phyloP scores from a whole-genome alignment of 1,140 invertebrate genomes.

The Orussus abietinus region DNA sequence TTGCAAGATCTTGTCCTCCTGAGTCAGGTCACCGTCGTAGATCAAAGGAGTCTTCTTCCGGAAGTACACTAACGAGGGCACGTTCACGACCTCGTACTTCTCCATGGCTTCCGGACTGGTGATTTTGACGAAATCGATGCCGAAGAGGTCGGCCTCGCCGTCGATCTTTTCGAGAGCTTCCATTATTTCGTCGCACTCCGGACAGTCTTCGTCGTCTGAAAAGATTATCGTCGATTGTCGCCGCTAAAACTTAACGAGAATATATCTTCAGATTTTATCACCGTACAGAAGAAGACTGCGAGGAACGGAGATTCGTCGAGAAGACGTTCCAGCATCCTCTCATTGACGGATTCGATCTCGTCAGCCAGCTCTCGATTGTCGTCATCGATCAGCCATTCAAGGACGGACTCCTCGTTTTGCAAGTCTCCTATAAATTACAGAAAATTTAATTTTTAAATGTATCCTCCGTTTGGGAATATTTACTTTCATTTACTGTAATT shows the following conservation, averaged over 20 bases:
- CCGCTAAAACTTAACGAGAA: too few species aligned
- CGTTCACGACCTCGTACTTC: slow-evolving; percentile 76
- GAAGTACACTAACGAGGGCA: slow-evolving; percentile 86
- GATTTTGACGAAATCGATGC: slow-evolving; percentile 94
- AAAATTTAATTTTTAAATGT: slow-evolving; percentile 2
- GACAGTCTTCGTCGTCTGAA: slow-evolving; percentile 84
- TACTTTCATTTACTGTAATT: slow-evolving; percentile 9
- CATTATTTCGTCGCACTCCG: slow-evolving; percentile 83
- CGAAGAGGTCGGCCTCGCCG: slow-evolving; percentile 87
- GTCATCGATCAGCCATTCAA: slow-evolving; percentile 92
- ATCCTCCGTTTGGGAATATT: not conserved
- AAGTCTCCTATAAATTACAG: slow-evolving; percentile 65
- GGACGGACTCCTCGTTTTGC: slow-evolving; percentile 84
- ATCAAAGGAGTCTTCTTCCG: slow-evolving; percentile 81
- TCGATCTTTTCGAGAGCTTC: slow-evolving; percentile 89
- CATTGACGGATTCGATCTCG: slow-evolving; percentile 91
- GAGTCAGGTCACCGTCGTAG: slow-evolving; percentile 86
- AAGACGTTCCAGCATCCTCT: slow-evolving; percentile 83
- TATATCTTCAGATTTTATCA: too few species aligned
- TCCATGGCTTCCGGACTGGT: slow-evolving; percentile 77
- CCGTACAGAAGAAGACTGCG: slow-evolving; percentile 91
- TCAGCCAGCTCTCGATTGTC: slow-evolving; percentile 90
- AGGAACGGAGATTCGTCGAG: slow-evolving; percentile 84
- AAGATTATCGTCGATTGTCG: too few species aligned
- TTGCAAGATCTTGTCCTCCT: slow-evolving; percentile 78